Evolutionary conservation across 2,797 vertebrate genomes (phyloP), one percentile per base, ranked within the genome.

Genomic region (Dendrocincla tyrannina): DNA sequence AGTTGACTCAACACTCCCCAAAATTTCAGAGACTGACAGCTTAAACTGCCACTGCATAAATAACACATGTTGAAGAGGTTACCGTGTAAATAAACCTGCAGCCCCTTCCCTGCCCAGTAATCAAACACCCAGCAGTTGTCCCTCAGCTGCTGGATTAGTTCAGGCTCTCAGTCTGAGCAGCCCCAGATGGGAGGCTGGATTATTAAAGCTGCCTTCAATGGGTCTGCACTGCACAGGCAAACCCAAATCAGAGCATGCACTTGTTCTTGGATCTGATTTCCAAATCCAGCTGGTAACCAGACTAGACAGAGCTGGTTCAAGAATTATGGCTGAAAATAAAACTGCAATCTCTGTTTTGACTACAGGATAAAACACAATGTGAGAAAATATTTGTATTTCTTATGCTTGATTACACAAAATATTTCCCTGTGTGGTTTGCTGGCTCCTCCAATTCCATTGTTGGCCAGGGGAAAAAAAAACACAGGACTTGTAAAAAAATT

Each of bases 261-360:
- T 88, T 81, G 82, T 33, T 72, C 79, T 24, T 46, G 50, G 27
- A 52, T n/a, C 85, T 13, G 32, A 44, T 46, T 70, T 46, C 67
- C 82, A 77, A 88, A 80, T 15, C 68, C 81, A 87, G 59, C 91
- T n/a, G 33, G 55, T 69, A 50, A 69, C 89, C 28, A 33, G 64
- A 69, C 76, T 27, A 75, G 79, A 66, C 35, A 62, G 83, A 83
- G 52, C 82, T 83, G 78, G 42, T 59, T 92, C 13, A 62, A 44
- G 74, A 92, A 93, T 82, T 76, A 60, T 4, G 27, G 52, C 58
- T 64, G 85, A 79, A 89, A 92, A 92, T 66, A 95, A 85, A 95
- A 85, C 74, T 50, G 67, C 91, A 85, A 53, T 58, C n/a, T 49
- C 79, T 79, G 87, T 62, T 91, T 69, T 79, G 81, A 82, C 70